These are phyloP conservation scores for Polypterus senegalus DNA, from an alignment of 2,113 vertebrate species.

Conservation along the genomic window DNA sequence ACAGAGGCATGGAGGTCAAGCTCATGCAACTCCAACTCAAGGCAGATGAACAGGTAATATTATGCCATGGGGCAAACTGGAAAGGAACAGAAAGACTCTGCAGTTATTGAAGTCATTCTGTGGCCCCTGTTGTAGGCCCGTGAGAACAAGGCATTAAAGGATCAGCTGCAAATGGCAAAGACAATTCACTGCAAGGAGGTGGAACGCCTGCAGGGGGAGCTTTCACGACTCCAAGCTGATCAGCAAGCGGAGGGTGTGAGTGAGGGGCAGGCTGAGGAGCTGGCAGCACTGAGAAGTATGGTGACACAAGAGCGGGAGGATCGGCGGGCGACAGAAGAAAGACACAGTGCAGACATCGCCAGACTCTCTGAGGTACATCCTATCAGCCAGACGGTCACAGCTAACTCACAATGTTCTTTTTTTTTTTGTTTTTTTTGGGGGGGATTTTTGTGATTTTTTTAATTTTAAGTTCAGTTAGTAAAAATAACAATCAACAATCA, in stretches of 20 bases:
- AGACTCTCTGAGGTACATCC: constrained; percentile 37
- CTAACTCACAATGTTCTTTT: background rate
- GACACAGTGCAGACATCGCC: constrained; percentile 31
- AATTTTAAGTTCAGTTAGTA: too few species aligned
- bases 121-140: constrained; percentile 31
- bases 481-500: too few species aligned
- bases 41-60: constrained; percentile 44
- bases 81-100: background rate
- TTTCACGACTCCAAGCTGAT: constrained; percentile 24
- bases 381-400: background rate
- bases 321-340: constrained; percentile 28
- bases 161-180: constrained; percentile 33
- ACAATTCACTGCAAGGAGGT: constrained; percentile 32
- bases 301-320: constrained; percentile 35
- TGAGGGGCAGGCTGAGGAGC: constrained; percentile 5
- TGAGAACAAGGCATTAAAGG: constrained; percentile 37
- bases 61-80: background rate
- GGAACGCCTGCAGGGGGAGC: constrained; percentile 25
- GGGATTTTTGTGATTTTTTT: too few species aligned
- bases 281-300: constrained; percentile 14
- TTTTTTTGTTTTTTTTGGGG: too few species aligned
- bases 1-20: constrained; percentile 60
- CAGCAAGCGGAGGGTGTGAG: background rate
- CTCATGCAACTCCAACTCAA: constrained; percentile 54
- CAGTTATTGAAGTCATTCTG: background rate